These are phyloP conservation scores for Molossus alvarezi DNA, from an alignment of 2,797 vertebrate genomes.

Conservation along the genomic window DNA sequence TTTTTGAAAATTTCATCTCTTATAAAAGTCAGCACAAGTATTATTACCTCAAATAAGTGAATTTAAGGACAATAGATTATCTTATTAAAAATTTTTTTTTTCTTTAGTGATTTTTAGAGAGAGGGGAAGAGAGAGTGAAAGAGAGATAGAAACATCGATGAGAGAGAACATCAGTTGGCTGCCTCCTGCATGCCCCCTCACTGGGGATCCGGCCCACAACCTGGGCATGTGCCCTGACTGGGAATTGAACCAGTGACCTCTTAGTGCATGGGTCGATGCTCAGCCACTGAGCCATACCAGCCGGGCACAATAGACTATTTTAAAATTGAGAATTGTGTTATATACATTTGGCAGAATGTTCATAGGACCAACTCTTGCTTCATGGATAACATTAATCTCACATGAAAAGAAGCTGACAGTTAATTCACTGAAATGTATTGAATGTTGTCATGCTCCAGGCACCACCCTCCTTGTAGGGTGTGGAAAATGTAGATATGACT, in stretches of 20 bases:
- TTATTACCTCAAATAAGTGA: conserved; percentile 10
- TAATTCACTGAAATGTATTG: not conserved
- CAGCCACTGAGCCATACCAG: no score
- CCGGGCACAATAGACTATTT: not conserved
- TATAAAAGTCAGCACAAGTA: not conserved
- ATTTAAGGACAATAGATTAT: not conserved
- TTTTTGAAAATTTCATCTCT: conserved; percentile 3
- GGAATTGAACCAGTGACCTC: no score
- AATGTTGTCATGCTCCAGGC: not conserved
- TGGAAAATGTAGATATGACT: not conserved
- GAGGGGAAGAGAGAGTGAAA: no score
- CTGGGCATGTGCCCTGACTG: no score
- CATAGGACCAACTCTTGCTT: not conserved
- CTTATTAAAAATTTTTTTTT: no score
- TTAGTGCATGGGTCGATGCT: no score
- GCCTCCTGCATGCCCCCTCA: no score
- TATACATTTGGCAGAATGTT: not conserved
- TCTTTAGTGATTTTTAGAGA: no score
- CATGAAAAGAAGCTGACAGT: not conserved
- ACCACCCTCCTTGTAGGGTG: not conserved
- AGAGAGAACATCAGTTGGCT: no score
- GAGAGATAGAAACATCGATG: no score
- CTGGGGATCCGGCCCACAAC: no score
- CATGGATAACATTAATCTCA: not conserved
- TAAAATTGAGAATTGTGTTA: not conserved